Evolutionary conservation across 1,140 invertebrate species (phyloP).

Genomic region (Hylaeus anthracinus): DNA sequence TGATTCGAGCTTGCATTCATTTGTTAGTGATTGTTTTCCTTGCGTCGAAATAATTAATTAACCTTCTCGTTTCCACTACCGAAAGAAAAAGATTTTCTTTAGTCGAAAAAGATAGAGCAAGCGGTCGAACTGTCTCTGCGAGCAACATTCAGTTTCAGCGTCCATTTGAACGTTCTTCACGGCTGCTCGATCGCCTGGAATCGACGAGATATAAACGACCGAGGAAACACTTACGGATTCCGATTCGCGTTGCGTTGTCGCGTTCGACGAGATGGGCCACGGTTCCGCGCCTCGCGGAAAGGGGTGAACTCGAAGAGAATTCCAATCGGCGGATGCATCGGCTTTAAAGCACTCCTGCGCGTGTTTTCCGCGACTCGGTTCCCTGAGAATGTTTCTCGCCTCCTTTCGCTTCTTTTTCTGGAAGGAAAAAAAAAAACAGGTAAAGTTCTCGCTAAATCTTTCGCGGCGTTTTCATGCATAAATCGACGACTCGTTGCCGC

Average conservation of each 20-base stretch:
- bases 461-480: slow-evolving; percentile 35
- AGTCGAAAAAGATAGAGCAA: too few relatives aligned
- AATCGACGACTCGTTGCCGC: slow-evolving; percentile 27
- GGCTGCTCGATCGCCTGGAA: neutral
- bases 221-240: neutral
- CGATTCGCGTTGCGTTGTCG: slow-evolving; percentile 16
- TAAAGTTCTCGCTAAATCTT: slow-evolving; percentile 50
- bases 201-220: neutral
- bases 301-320: slow-evolving; percentile 34
- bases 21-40: too few relatives aligned
- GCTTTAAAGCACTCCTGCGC: slow-evolving; percentile 45
- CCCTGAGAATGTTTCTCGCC: slow-evolving; percentile 45
- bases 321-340: slow-evolving; percentile 52
- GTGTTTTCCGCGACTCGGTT: slow-evolving; percentile 16
- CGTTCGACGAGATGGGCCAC: neutral
- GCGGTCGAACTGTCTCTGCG: too few relatives aligned
- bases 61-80: too few relatives aligned
- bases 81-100: too few relatives aligned
- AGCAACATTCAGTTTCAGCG: neutral
- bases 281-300: slow-evolving; percentile 20
- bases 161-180: neutral
- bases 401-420: slow-evolving; percentile 19
- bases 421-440: neutral
- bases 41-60: neutral
- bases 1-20: neutral